Conservation (phyloP, 2,888 invertebrate genomes). For the Conistra vaccinii region DNA sequence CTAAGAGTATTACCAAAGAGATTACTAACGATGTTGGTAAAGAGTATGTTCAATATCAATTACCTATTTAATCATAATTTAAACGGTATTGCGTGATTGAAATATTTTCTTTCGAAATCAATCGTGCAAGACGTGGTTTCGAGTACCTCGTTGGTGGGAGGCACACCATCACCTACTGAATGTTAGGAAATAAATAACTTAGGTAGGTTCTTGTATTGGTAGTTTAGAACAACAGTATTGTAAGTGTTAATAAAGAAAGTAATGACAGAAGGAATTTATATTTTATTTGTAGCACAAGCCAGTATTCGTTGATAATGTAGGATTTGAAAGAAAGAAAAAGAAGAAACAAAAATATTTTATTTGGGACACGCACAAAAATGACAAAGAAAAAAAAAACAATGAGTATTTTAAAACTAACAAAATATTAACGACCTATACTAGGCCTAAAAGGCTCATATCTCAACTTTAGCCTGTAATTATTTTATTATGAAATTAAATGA, state of each 20-base stretch:
- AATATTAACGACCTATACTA: no score
- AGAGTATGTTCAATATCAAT: slow-evolving; percentile 55
- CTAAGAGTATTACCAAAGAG: slow-evolving; percentile 28
- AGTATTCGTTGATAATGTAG: no score
- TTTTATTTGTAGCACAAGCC: not conserved
- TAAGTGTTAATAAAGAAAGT: not conserved
- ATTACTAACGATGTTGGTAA: slow-evolving; percentile 29
- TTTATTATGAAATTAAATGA: no score
- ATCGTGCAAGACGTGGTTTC: slow-evolving; percentile 63
- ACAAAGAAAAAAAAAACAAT: no score
- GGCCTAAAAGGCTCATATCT: no score
- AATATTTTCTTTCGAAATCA: slow-evolving; percentile 67
- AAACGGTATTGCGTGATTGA: slow-evolving; percentile 63
- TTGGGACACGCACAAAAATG: no score
- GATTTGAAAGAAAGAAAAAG: no score
- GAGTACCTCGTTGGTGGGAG: slow-evolving; percentile 34
- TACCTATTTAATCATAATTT: slow-evolving; percentile 61
- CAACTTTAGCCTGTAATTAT: no score
- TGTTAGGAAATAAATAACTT: slow-evolving; percentile 33
- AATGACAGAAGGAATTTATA: not conserved
- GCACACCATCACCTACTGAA: slow-evolving; percentile 26
- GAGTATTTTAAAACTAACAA: no score
- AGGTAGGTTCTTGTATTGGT: not conserved
- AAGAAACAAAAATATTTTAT: no score
- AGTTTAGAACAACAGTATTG: not conserved